These are phyloP conservation scores for Myiozetetes cayanensis DNA, from an alignment of 2,113 vertebrate species.

Conservation along the genomic window DNA sequence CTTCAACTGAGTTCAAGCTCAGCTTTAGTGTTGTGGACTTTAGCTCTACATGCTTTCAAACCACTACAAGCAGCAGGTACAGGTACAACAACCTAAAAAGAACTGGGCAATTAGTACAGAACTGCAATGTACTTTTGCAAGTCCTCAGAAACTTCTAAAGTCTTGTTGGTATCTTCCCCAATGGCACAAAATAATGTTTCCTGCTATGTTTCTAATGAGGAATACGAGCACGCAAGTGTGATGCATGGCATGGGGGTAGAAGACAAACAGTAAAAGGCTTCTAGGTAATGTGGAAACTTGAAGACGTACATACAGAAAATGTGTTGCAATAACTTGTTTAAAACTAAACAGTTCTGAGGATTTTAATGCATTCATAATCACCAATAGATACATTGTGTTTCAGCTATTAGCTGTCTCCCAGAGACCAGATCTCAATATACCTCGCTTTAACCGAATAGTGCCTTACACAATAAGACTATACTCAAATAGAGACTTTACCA, in stretches of 20 bases:
- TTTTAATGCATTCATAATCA: background rate
- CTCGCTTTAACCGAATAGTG: background rate
- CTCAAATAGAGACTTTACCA: background rate
- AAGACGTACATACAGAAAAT: background rate
- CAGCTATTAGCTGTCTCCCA: background rate
- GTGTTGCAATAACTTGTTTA: background rate
- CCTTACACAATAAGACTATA: background rate
- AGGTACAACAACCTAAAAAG: background rate
- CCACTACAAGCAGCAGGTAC: background rate
- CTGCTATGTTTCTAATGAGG: background rate
- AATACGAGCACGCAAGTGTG: background rate
- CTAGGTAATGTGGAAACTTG: background rate
- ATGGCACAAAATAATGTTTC: background rate
- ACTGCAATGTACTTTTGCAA: background rate
- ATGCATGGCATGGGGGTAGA: background rate
- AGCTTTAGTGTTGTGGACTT: background rate
- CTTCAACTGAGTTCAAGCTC: background rate
- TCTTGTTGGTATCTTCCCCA: background rate
- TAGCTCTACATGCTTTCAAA: background rate
- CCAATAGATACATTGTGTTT: background rate
- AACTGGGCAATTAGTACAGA: background rate
- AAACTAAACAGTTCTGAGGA: background rate
- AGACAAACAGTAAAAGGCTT: accelerated
- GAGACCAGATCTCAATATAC: accelerated
- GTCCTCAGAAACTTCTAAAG: background rate